Base-by-base conservation (phyloP, 2,797 vertebrate species). In the Pteronotus mesoamericanus region DNA sequence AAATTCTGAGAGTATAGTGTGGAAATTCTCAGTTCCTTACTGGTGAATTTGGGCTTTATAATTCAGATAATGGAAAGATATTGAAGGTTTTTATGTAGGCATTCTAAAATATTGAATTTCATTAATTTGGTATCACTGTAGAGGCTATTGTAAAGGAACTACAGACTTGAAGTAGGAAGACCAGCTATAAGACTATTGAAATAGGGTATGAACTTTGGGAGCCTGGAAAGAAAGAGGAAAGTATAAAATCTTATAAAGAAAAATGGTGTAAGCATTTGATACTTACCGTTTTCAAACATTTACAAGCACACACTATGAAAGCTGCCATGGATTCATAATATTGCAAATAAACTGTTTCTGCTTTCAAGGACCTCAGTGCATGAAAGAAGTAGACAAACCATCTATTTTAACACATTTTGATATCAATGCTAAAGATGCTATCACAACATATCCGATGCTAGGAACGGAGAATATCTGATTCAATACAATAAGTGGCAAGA, bases 181-280 rank as follows among this genome's bases (percentile, higher is more conserved):
- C 26, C 37, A 77, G 61, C 64, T 78, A 86, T 1, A 91, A 57
- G 61, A 94, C 51, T 69, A 71, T 0, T 77, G 11, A 80, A 94
- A 79, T 42, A 75, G 34, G 15, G 19, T 90, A 80, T 75, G 9
- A 92, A 82, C 16, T 87, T 88, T 68, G 22, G 29, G 57, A 59
- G 5, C 32, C n/a, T 92, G 51, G 68, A 91, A 92, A 86, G 68
- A 80, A 85, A 90, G 75, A 95, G 69, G 69, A 59, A 95, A 94
- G 34, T 53, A 75, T 26, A 91, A 71, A 87, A 79, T 29, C 24
- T 42, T 87, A 95, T 57, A 39, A 71, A 75, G 64, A 84, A 86
- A 94, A 72, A 59, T 16, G 94, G 22, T 46, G 0, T 24, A 93
- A 79, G 55, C 34, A 55, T 51, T 78, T 14, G 32, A 44, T 89